Conservation (phyloP, 2,888 invertebrate genomes). For the Chloromyia formosa region DNA sequence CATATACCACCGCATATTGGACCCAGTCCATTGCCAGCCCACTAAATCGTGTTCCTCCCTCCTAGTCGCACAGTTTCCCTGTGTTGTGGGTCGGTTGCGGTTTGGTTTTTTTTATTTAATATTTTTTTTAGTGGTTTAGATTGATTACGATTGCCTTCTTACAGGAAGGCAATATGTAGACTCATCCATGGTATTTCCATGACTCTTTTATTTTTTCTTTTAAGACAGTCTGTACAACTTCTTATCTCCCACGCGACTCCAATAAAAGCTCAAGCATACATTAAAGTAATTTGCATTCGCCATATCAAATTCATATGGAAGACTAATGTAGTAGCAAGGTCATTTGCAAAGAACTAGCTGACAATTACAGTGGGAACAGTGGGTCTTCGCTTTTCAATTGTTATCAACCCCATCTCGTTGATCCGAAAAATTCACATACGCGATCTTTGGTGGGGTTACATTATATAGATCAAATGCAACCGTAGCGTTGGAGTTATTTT, state of each 20-base stretch:
- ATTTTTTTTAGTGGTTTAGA: too few species aligned
- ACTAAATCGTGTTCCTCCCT: too few species aligned
- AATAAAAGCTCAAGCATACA: neutral
- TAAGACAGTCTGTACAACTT: conserved; percentile 27
- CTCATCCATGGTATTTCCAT: too few species aligned
- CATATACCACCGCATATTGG: too few species aligned
- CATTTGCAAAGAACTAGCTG: conserved; percentile 41
- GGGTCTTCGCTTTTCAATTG: conserved; percentile 37
- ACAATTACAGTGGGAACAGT: neutral
- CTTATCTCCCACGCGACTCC: neutral
- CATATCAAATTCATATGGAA: conserved; percentile 41
- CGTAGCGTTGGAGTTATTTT: conserved; percentile 46
- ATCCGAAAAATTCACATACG: conserved; percentile 2
- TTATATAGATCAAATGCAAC: conserved; percentile 47
- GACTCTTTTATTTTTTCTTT: too few species aligned
- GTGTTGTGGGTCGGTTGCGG: too few species aligned
- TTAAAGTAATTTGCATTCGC: neutral
- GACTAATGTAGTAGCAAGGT: conserved; percentile 48
- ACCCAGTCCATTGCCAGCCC: too few species aligned
- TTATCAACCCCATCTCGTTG: conserved; percentile 20
- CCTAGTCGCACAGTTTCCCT: too few species aligned
- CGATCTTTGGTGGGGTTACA: conserved; percentile 42
- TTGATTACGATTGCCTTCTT: too few species aligned
- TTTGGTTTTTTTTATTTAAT: too few species aligned
- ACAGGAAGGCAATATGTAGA: too few species aligned